Base-by-base conservation (phyloP, 1,140 invertebrate genomes). In the Drosophila leontia region DNA sequence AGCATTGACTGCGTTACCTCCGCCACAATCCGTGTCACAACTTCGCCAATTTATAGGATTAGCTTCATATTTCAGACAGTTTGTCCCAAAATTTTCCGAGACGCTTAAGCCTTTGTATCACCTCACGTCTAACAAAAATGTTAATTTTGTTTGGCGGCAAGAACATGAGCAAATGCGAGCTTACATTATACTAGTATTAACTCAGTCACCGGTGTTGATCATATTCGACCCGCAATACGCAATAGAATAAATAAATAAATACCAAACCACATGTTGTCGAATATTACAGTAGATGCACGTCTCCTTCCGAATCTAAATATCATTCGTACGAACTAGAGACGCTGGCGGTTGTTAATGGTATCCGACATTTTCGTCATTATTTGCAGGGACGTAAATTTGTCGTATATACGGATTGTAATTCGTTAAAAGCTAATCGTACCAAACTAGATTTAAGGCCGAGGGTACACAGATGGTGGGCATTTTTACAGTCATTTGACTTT, bases 401-500 rank as follows among this genome's bases (percentile, higher is more conserved):
- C 29, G 48, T 63, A 7, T 12, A 63, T 23, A 57, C 34, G 15
- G 42, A 65, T 15, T 65, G 29, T 23, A 57, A 65, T 23, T 65
- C 15, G 6, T 29, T 65, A 23, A 57, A 65, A 19, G 42, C 53
- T 7, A 56, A 11, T 17, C 42, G 23, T 3, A 57, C n/a, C 1
- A 48, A 65, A 35, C 15, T 34, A 1, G 63, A 48, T 1, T 23
- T 57, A 9, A 65, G 53, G 5, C 42, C 53, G 19, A 37, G 51
- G 19, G 51, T 65, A 12, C 42, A 65, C 34, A 19, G 62, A n/a
- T 57, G 42, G 62, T 65, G 42, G 41, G 61, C 41, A 17, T 35
- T 35, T 35, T 35, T 65, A 45, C 19, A 56, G 39, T 23, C 37
- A 63, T 53, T 63, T 32, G 26, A 64, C 13, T 64, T 64, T 53